Conservation (phyloP, 2,113 vertebrate species). For the Chinchilla lanigera region DNA sequence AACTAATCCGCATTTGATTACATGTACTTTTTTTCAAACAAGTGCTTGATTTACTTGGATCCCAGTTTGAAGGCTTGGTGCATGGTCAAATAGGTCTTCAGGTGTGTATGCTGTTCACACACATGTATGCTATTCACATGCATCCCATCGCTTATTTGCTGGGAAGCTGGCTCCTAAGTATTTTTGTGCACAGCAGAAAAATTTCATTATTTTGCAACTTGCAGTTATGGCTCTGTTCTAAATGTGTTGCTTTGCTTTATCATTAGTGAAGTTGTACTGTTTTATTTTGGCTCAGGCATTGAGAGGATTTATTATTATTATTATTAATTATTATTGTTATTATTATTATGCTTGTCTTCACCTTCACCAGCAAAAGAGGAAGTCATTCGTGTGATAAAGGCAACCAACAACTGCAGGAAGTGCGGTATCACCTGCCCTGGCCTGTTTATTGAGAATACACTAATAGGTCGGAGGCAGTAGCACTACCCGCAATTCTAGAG, state of each 20-base stretch:
- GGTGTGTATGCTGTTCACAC: neutral
- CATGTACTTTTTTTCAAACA: conserved; percentile 7
- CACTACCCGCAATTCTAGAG: neutral
- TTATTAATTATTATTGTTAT: neutral
- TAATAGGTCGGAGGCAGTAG: neutral
- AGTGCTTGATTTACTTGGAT: conserved; percentile 50
- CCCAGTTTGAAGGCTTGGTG: neutral
- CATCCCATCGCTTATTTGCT: no score
- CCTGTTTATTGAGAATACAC: neutral
- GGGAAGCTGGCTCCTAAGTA: conserved; percentile 39
- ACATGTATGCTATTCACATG: neutral
- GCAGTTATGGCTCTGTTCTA: conserved; percentile 66
- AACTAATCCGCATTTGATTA: conserved; percentile 61
- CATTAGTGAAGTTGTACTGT: conserved; percentile 62
- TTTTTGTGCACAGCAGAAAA: conserved; percentile 67
- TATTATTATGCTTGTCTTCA: conserved; percentile 26
- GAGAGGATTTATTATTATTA: neutral
- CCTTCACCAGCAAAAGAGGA: conserved; percentile 50
- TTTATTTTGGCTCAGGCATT: conserved; percentile 73
- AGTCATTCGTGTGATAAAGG: conserved; percentile 19
- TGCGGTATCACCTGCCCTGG: neutral
- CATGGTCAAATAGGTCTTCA: conserved; percentile 40
- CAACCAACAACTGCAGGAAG: conserved; percentile 16
- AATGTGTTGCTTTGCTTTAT: conserved; percentile 72
- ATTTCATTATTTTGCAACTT: conserved; percentile 74